Evolutionary conservation across 2,888 invertebrate genomes (phyloP).

Genomic region (Parnassius glacialis): DNA sequence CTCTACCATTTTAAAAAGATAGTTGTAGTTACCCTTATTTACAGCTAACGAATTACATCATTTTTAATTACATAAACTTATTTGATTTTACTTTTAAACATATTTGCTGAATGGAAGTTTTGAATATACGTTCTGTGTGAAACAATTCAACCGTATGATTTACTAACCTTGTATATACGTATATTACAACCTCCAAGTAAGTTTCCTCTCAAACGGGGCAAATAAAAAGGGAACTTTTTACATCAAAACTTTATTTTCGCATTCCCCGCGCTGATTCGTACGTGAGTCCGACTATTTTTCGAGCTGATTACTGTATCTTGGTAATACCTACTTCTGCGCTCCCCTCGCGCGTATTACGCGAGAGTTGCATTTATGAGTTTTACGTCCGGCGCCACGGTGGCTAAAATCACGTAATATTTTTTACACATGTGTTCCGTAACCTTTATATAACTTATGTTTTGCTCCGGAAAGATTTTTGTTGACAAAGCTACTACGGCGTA

Average conservation of each 20-base stretch:
- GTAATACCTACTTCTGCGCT: conserved; percentile 34
- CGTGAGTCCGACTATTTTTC: conserved; percentile 70
- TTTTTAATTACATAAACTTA: too few relatives aligned
- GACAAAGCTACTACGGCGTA: too few relatives aligned
- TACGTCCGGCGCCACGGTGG: conserved; percentile 19
- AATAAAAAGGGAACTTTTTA: conserved; percentile 79
- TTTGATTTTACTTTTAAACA: too few relatives aligned
- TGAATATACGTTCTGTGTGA: not conserved
- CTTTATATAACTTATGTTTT: not conserved
- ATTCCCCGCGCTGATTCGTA: conserved; percentile 65
- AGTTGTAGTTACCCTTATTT: too few relatives aligned
- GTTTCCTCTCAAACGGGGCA: conserved; percentile 58
- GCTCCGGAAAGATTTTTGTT: not conserved
- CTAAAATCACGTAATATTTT: conserved; percentile 14
- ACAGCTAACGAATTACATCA: too few relatives aligned
- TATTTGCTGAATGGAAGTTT: too few relatives aligned
- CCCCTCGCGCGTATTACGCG: conserved; percentile 4
- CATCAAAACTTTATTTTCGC: conserved; percentile 78
- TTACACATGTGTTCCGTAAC: conserved; percentile 9
- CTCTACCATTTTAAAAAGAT: too few relatives aligned
- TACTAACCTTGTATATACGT: conserved; percentile 20
- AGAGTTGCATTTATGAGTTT: conserved; percentile 28
- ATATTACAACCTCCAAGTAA: conserved; percentile 31
- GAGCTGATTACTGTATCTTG: conserved; percentile 66
- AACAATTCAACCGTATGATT: not conserved